Evolutionary conservation across 2,797 vertebrate species (phyloP).

Genomic region (Coendou prehensilis): DNA sequence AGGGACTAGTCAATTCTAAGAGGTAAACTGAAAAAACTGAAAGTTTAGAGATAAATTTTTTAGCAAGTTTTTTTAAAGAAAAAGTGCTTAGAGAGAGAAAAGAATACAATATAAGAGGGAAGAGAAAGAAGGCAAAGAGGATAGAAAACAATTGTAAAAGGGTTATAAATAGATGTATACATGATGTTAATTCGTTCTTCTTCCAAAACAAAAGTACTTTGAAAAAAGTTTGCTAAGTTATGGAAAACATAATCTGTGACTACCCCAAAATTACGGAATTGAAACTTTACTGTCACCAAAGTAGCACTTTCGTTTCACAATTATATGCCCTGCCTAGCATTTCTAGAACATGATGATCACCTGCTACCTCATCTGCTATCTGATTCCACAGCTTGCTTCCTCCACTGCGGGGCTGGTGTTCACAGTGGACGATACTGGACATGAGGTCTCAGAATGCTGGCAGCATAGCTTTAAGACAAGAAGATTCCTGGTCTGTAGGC

Average conservation of each 20-base stretch:
- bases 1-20: not conserved
- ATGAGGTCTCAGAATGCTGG: not conserved
- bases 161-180: conserved; percentile 27
- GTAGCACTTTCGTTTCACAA: conserved; percentile 40
- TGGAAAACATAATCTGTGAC: conserved; percentile 45
- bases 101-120: not conserved
- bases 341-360: not conserved
- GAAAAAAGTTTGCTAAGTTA: conserved; percentile 31
- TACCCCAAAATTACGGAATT: conserved; percentile 67
- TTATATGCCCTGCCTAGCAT: not conserved
- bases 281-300: conserved; percentile 69
- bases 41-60: not conserved
- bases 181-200: conserved; percentile 33
- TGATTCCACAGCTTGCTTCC: conserved; percentile 21
- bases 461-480: not conserved
- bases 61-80: not conserved
- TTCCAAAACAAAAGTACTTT: not conserved
- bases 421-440: not conserved
- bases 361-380: conserved; percentile 12
- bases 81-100: not conserved
- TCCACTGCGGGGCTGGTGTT: not conserved
- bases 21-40: not conserved
- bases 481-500: not conserved
- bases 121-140: not conserved
- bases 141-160: not conserved